phyloP scores from a whole-genome alignment of 2,888 invertebrate genomes.

The Lasioglossum vierecki region DNA sequence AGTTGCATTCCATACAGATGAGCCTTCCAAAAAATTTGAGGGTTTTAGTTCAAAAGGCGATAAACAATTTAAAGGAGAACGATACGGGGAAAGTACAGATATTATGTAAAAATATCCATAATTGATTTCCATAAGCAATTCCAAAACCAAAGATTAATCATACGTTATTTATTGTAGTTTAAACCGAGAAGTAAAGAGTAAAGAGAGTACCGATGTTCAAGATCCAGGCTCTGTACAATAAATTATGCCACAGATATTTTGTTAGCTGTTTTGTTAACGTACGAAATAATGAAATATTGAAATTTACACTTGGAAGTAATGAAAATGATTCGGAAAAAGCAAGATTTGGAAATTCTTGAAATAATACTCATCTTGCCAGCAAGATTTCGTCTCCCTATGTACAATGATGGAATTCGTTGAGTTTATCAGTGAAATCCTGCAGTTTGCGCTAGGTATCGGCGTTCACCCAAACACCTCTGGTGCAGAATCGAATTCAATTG shows the following conservation, averaged over 20 bases:
- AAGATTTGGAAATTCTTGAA: background rate
- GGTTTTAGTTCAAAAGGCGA: slow-evolving; percentile 77
- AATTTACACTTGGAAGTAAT: background rate
- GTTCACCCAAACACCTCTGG: slow-evolving; percentile 69
- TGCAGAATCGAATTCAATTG: slow-evolving; percentile 68
- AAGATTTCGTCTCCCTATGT: slow-evolving; percentile 40
- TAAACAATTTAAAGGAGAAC: slow-evolving; percentile 75
- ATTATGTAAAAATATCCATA: background rate
- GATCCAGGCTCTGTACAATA: background rate
- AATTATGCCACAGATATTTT: background rate
- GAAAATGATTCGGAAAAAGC: background rate
- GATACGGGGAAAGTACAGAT: slow-evolving; percentile 67
- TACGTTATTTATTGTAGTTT: background rate
- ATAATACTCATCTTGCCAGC: slow-evolving; percentile 17
- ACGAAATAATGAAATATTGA: background rate
- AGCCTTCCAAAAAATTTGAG: slow-evolving; percentile 76
- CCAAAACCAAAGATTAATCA: background rate
- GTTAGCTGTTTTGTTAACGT: background rate
- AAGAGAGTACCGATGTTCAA: background rate
- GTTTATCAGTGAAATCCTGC: slow-evolving; percentile 25
- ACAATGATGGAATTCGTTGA: slow-evolving; percentile 26
- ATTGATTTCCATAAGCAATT: background rate
- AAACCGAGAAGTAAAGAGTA: background rate
- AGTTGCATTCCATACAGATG: slow-evolving; percentile 63
- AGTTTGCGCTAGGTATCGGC: slow-evolving; percentile 64